Conservation (phyloP, 2,888 invertebrate genomes). For the Chironomus riparius region DNA sequence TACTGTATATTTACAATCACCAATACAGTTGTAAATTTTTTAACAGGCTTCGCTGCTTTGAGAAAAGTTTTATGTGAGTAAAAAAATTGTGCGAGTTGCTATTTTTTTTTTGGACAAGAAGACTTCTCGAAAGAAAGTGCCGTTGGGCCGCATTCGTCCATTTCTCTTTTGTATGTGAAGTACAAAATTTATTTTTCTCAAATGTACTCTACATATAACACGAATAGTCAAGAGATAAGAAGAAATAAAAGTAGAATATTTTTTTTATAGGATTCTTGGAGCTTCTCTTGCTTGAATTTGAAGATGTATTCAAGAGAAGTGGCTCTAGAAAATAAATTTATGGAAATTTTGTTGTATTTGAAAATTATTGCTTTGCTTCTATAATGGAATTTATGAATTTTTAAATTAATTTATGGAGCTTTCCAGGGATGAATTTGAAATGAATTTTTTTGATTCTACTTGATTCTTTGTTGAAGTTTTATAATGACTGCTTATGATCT, state of each 20-base stretch:
- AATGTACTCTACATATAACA: not conserved
- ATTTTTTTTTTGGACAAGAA: too few species aligned
- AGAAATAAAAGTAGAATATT: not conserved
- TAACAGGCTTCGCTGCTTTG: conserved; percentile 3
- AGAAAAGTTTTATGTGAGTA: not conserved
- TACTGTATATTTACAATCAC: conserved; percentile 1
- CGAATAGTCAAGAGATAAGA: not conserved
- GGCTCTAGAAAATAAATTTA: too few species aligned
- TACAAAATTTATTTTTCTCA: not conserved
- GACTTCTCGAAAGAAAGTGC: not conserved
- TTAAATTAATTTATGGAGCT: too few species aligned
- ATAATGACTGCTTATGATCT: too few species aligned
- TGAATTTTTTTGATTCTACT: too few species aligned
- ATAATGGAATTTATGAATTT: too few species aligned
- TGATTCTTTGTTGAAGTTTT: too few species aligned
- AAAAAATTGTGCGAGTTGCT: not conserved
- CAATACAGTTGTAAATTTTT: conserved; percentile 10
- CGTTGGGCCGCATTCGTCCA: conserved; percentile 3
- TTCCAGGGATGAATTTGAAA: too few species aligned
- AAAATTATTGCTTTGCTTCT: too few species aligned
- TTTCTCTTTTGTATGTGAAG: not conserved
- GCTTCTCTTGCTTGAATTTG: too few species aligned
- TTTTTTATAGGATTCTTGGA: not conserved
- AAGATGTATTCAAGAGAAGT: too few species aligned
- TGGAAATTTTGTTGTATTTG: too few species aligned